A percentile compares a stretch with the other conserved stretches of the same genome.
phyloP scores from a whole-genome alignment of 2,113 vertebrate genomes.

The Anas platyrhynchos region DNA sequence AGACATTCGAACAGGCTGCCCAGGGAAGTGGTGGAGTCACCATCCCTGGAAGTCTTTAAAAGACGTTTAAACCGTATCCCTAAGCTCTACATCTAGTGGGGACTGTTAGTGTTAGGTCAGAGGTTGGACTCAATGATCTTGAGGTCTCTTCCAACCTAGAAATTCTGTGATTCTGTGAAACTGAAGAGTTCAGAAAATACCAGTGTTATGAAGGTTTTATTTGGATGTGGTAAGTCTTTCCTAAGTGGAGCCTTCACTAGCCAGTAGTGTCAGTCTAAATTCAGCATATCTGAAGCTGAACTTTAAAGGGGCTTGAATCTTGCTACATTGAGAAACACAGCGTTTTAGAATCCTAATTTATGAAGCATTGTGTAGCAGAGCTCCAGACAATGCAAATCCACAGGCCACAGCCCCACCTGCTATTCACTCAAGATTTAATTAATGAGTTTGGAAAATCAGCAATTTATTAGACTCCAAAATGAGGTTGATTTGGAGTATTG shows the following conservation, averaged over 20 bases:
- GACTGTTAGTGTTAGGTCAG: too few species aligned
- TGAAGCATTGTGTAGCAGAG: neutral
- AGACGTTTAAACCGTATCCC: too few species aligned
- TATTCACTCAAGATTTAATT: neutral
- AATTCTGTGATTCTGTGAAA: too few species aligned
- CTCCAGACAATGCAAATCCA: neutral
- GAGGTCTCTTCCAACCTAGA: too few species aligned
- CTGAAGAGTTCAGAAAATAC: neutral
- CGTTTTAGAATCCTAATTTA: neutral
- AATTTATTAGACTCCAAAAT: neutral
- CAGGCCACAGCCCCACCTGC: neutral
- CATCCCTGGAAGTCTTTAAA: too few species aligned
- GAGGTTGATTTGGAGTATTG: neutral
- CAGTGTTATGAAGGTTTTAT: neutral
- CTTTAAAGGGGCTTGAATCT: neutral
- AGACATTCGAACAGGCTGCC: too few species aligned
- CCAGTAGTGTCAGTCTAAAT: neutral
- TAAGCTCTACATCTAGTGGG: too few species aligned
- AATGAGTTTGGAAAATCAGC: neutral
- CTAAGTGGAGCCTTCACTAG: neutral
- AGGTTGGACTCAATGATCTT: too few species aligned
- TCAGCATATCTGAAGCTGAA: neutral
- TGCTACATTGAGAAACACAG: neutral
- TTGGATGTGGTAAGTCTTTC: neutral
- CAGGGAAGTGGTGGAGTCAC: too few species aligned